Percentiles rank a stretch among this genome's conserved stretches.
Evolutionary conservation across 2,888 invertebrate species (phyloP).

Genomic region (Drosophila falleni): DNA sequence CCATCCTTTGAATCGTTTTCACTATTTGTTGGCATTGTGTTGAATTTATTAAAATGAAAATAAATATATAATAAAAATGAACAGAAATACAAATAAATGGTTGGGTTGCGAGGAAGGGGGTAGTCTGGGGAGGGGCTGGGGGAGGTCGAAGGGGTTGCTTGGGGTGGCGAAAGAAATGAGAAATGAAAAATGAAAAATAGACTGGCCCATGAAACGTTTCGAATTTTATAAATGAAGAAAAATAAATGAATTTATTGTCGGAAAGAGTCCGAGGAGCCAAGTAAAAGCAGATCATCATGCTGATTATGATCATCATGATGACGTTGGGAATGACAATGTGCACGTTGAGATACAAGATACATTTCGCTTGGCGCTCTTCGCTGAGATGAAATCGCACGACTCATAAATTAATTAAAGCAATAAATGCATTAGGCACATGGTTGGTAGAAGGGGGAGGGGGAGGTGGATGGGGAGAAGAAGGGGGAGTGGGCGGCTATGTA

Average conservation of each 20-base stretch:
- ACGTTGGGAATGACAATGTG: conserved; percentile 15
- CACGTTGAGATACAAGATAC: conserved; percentile 34
- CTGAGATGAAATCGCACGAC: conserved; percentile 74
- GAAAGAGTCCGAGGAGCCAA: conserved; percentile 22
- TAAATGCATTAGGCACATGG: conserved; percentile 56
- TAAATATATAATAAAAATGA: conserved; percentile 58
- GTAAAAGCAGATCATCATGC: conserved; percentile 4
- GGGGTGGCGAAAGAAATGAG: conserved; percentile 49
- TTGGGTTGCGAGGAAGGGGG: background rate
- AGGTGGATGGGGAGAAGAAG: too few species aligned
- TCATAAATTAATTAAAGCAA: conserved; percentile 83
- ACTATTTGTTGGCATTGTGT: conserved; percentile 25
- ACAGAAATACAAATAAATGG: conserved; percentile 43
- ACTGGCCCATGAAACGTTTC: conserved; percentile 55
- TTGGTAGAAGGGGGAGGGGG: background rate
- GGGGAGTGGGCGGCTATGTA: background rate
- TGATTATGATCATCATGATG: conserved; percentile 15
- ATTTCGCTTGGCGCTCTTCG: conserved; percentile 34
- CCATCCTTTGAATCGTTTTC: background rate
- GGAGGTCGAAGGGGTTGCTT: background rate
- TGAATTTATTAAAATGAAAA: conserved; percentile 67
- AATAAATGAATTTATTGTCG: conserved; percentile 70
- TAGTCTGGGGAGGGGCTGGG: background rate
- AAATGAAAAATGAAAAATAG: conserved; percentile 74
- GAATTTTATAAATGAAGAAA: conserved; percentile 62